Evolutionary conservation across 2,113 vertebrate species (phyloP).

Genomic region (Microcebus lehilahytsara): DNA sequence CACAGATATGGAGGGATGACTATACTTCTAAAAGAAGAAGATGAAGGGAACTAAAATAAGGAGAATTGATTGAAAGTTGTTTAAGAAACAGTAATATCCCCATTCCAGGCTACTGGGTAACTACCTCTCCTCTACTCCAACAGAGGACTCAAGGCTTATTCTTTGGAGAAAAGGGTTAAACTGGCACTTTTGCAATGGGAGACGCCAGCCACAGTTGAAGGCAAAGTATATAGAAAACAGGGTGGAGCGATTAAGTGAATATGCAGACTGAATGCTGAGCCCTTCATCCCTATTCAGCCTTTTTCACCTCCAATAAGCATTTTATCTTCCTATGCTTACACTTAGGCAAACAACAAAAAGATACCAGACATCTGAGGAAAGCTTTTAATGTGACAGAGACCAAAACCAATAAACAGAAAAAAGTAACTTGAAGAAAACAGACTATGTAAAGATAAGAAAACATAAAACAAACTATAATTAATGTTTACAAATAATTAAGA

Average conservation of each 20-base stretch:
- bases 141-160: background rate
- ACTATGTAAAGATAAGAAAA: background rate
- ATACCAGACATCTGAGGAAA: background rate
- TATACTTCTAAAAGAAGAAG: background rate
- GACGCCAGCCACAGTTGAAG: background rate
- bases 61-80: background rate
- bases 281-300: background rate
- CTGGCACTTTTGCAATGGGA: background rate
- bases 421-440: background rate
- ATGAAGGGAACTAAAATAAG: background rate
- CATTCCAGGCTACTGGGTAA: background rate
- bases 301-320: background rate
- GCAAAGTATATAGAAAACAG: background rate
- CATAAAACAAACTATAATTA: background rate
- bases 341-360: background rate
- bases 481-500: conserved; percentile 24
- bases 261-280: background rate
- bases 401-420: background rate
- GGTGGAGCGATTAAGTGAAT: background rate
- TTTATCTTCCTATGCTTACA: background rate
- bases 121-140: background rate
- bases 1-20: background rate
- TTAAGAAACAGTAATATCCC: background rate
- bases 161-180: background rate
- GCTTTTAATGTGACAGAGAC: background rate